These are phyloP conservation scores for Eunapius fragilis DNA, from an alignment of 37 sponge, comb jelly and placozoan species.

Conservation along the genomic window DNA sequence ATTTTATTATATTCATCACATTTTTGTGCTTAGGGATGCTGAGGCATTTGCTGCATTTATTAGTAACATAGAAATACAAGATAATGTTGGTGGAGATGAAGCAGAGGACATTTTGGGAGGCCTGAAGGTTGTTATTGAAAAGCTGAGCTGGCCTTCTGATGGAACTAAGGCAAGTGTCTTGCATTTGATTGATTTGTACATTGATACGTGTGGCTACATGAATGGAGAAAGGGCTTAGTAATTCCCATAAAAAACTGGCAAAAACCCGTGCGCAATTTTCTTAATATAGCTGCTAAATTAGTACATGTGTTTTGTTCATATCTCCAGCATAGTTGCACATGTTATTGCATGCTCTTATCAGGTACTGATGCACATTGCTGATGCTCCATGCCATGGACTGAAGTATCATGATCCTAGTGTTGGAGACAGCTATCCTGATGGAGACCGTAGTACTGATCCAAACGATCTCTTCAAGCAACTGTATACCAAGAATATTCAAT, in stretches of 20 bases:
- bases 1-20: no score
- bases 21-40: background rate
- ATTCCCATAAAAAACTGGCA: background rate
- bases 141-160: constrained; percentile 53
- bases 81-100: constrained; percentile 70
- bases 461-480: constrained; percentile 8
- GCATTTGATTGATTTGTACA: background rate
- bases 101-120: constrained; percentile 85
- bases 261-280: no score
- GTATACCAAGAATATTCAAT: constrained; percentile 17
- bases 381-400: constrained; percentile 76
- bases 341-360: background rate
- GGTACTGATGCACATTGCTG: constrained; percentile 83
- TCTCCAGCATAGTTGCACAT: background rate
- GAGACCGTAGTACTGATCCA: constrained; percentile 64
- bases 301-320: constrained; percentile 7
- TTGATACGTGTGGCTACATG: background rate
- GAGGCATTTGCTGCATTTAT: background rate
- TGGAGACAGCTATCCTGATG: constrained; percentile 66
- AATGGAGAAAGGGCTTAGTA: background rate
- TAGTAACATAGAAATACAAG: background rate
- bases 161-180: constrained; percentile 43
- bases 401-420: constrained; percentile 31
- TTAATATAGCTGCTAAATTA: background rate
- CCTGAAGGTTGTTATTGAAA: constrained; percentile 33